These are phyloP conservation scores for Antedon mediterranea DNA, from an alignment of 53 echinoderm and acorn worm species.

Conservation along the genomic window DNA sequence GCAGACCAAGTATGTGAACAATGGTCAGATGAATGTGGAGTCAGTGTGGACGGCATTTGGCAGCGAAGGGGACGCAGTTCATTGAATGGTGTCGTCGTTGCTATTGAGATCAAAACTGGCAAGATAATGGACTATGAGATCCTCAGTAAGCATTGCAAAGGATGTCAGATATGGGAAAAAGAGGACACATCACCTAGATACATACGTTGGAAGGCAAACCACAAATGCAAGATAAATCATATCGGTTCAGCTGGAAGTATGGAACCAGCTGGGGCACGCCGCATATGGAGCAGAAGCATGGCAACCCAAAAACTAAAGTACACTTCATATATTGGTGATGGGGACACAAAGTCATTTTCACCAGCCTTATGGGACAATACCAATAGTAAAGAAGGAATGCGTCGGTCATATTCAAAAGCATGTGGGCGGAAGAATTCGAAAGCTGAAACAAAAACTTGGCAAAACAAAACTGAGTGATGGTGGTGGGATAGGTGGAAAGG, in stretches of 20 bases:
- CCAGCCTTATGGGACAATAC: too few species aligned
- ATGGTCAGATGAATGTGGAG: background rate
- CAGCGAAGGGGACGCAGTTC: too few species aligned
- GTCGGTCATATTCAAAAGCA: constrained; percentile 26
- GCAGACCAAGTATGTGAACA: background rate
- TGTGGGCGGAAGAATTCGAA: constrained; percentile 6
- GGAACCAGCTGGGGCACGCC: too few species aligned
- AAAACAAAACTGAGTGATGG: constrained; percentile 31
- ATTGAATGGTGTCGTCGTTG: too few species aligned
- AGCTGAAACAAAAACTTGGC: too few species aligned
- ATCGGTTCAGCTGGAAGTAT: too few species aligned
- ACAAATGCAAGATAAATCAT: too few species aligned
- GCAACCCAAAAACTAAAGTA: too few species aligned
- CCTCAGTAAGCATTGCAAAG: background rate
- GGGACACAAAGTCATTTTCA: too few species aligned
- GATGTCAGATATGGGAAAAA: background rate
- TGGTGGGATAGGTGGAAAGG: constrained; percentile 14
- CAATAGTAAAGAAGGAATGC: constrained; percentile 2
- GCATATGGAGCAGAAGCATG: too few species aligned
- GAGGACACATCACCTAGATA: background rate
- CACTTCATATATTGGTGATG: too few species aligned
- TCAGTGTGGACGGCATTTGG: too few species aligned
- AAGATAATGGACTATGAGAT: background rate
- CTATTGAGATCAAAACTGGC: background rate
- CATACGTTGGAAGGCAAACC: background rate